Conservation (phyloP, 2,797 vertebrate genomes). For the Caiman crocodilus region DNA sequence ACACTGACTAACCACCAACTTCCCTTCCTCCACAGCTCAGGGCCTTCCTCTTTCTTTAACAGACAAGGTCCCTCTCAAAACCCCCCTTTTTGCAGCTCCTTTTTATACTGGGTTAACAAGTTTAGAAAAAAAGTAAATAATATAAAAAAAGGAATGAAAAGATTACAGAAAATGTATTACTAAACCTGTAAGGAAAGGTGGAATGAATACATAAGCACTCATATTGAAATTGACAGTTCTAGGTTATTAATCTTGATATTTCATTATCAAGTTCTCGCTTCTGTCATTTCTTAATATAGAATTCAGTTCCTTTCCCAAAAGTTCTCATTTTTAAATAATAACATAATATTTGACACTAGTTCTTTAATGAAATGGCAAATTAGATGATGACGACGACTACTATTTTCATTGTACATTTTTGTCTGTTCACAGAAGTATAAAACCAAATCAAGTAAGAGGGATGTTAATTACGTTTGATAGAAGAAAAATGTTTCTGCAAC, state of each 20-base stretch:
- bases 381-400: slow-evolving; percentile 33
- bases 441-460: slow-evolving; percentile 7
- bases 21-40: no score
- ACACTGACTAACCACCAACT: no score
- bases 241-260: slow-evolving; percentile 5
- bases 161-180: neutral
- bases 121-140: neutral
- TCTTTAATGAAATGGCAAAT: slow-evolving; percentile 48
- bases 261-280: slow-evolving; percentile 13
- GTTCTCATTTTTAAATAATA: slow-evolving; percentile 28
- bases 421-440: slow-evolving; percentile 47
- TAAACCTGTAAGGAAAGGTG: neutral
- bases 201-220: neutral
- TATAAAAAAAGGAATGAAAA: neutral
- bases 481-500: slow-evolving; percentile 55
- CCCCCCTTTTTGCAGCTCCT: no score
- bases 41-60: no score
- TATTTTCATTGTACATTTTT: slow-evolving; percentile 53
- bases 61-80: no score
- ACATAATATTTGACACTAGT: slow-evolving; percentile 1
- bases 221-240: neutral
- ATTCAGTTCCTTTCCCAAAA: neutral
- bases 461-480: slow-evolving; percentile 47
- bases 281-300: neutral
- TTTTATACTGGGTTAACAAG: neutral